These are phyloP conservation scores for Stenotaenia linearis DNA, from an alignment of 2,888 invertebrate genomes.

Conservation along the genomic window DNA sequence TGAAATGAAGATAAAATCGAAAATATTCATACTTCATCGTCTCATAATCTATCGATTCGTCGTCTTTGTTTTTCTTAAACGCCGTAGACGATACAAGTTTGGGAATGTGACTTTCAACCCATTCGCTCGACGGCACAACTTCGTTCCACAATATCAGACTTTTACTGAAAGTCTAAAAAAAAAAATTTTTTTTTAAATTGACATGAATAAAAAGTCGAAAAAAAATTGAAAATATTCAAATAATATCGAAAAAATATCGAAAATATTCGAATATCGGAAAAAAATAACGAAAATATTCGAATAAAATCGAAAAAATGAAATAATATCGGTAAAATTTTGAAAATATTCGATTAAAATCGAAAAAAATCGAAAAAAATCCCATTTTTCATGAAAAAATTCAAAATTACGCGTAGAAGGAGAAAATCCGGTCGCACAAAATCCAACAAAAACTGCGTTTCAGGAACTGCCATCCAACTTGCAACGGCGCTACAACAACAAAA, in stretches of 20 bases:
- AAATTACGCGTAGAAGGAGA: constrained; percentile 65
- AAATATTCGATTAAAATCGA: no score
- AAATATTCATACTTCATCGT: constrained; percentile 81
- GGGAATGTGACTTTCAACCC: constrained; percentile 80
- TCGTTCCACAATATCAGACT: constrained; percentile 82
- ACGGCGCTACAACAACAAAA: constrained; percentile 56
- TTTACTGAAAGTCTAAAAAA: no score
- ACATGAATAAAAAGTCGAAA: background rate
- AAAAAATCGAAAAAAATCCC: no score
- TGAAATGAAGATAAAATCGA: background rate
- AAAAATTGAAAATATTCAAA: no score
- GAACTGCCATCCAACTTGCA: constrained; percentile 84
- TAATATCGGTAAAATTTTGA: no score
- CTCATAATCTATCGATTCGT: constrained; percentile 68
- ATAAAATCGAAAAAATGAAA: no score
- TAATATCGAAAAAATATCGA: no score
- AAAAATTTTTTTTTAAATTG: constrained; percentile 57
- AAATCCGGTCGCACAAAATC: constrained; percentile 90
- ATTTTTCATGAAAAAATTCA: no score
- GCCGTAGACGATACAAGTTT: constrained; percentile 67
- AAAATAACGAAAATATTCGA: no score
- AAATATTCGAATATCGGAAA: no score
- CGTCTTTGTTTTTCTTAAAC: constrained; percentile 56
- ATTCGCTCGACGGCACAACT: constrained; percentile 70
- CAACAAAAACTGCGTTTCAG: constrained; percentile 79